phyloP scores from a whole-genome alignment of 2,113 vertebrate genomes.

The Eolophus roseicapilla region DNA sequence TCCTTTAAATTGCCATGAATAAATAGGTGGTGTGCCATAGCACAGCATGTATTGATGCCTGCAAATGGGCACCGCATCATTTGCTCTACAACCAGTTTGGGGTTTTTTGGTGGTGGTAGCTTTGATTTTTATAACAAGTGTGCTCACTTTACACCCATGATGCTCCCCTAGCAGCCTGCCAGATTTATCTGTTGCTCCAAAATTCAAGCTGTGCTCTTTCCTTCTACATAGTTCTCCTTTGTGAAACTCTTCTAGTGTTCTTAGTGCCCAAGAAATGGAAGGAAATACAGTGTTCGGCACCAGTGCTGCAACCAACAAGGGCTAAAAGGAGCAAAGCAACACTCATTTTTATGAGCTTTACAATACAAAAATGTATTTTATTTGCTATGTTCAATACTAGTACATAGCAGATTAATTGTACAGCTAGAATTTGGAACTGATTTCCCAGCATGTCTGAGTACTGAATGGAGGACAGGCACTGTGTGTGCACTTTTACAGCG shows the following conservation, averaged over 20 bases:
- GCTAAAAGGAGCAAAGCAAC: not conserved
- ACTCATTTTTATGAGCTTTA: not conserved
- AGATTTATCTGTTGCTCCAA: not conserved
- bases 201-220: not conserved
- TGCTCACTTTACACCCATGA: not conserved
- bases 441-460: not conserved
- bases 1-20: not conserved
- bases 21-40: not conserved
- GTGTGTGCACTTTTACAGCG: fast-evolving
- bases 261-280: not conserved
- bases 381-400: not conserved
- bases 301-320: not conserved
- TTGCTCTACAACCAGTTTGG: not conserved
- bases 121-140: not conserved
- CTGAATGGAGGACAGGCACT: not conserved
- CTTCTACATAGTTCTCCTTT: not conserved
- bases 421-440: not conserved
- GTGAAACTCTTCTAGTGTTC: not conserved
- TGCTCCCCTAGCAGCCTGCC: not conserved
- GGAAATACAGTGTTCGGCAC: not conserved
- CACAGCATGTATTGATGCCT: fast-evolving
- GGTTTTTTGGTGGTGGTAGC: not conserved
- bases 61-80: fast-evolving
- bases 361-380: not conserved
- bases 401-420: not conserved